Evolutionary conservation across 2,797 vertebrate genomes (phyloP), one percentile per base, ranked within the genome.

Genomic region (Miichthys miiuy): DNA sequence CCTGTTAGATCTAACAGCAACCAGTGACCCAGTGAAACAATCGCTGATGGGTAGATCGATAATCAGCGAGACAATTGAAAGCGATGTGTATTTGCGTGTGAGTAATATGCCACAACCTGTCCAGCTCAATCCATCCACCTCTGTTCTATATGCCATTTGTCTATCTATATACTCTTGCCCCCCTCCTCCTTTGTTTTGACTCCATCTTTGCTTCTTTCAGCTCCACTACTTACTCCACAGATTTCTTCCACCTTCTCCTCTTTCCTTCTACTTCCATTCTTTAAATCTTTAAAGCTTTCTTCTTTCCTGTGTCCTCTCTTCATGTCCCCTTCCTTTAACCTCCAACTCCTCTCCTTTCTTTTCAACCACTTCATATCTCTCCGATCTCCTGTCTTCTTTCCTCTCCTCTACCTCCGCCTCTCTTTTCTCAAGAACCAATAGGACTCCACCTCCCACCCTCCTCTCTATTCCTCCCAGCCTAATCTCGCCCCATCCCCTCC

Each of bases 11-110:
- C 52, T 65, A 81, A 77, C 38, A 34, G 68, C 66, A 81, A 79
- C 52, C 81, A 79, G 75, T 76, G 85, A 88, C 75, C 84, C 80
- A 55, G 34, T 48, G 47, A 64, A 65, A 57, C 52, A 18, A 30
- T 11, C 44, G 0, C 56, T 75, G 79, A 75, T 75, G 57, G 57
- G 27, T 5, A 0, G 80, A 89, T 86, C 82, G 20, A 86, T 90
- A 79, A 55, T 7, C 21, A 41, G 62, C 17, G 1, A 50, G 69
- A 69, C 73, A 65, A 63, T 55, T 70, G 55, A 69, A 61, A 68
- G 60, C 30, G 3, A 38, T 14, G 38, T 27, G 52, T 38, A 46
- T 75, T 4, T 48, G n/a, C 52, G 30, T 46, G 48, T 76, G 21
- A 72, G 66, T 62, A 72, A 67, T 46, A 27, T 23, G 10, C 51